phyloP scores from a whole-genome alignment of 2,113 vertebrate species.

The Synchiropus splendidus region DNA sequence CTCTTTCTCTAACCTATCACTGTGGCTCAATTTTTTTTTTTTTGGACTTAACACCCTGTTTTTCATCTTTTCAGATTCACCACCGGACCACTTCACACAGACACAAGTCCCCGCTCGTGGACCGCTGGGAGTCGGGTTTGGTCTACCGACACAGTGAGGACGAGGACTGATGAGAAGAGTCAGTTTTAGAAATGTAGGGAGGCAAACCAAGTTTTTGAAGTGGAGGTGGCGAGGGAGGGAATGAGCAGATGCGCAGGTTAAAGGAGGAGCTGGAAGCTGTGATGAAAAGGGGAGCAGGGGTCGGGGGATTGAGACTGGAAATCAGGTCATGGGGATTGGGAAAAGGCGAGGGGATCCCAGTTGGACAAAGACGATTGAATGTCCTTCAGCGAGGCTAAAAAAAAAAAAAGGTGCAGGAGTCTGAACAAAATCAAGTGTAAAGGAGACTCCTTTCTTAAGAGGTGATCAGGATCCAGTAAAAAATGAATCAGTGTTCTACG shows the following conservation, averaged over 20 bases:
- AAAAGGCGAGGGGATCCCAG: no score
- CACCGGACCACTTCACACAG: slow-evolving; percentile 33
- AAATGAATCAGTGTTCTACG: no score
- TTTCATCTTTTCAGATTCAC: slow-evolving; percentile 12
- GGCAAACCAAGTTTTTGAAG: slow-evolving; percentile 7
- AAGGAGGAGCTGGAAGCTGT: slow-evolving; percentile 27
- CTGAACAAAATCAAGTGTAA: no score
- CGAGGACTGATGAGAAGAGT: slow-evolving; percentile 31
- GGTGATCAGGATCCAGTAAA: no score
- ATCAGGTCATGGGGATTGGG: no score
- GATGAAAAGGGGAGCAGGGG: slow-evolving; percentile 5
- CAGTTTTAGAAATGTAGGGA: background rate
- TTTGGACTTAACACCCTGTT: slow-evolving; percentile 22
- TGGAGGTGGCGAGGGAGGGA: background rate
- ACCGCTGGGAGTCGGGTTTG: slow-evolving; percentile 64
- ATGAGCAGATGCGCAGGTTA: background rate
- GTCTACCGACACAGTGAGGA: slow-evolving; percentile 42
- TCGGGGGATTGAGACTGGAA: background rate
- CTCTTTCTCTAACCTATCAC: no score
- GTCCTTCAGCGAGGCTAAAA: no score
- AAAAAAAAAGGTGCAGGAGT: no score
- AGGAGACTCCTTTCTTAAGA: no score
- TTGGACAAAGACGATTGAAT: no score
- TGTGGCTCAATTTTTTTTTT: slow-evolving; percentile 1
- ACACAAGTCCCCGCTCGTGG: slow-evolving; percentile 53